phyloP scores from a whole-genome alignment of 1,140 invertebrate genomes.

The Meloidogyne chitwoodi region DNA sequence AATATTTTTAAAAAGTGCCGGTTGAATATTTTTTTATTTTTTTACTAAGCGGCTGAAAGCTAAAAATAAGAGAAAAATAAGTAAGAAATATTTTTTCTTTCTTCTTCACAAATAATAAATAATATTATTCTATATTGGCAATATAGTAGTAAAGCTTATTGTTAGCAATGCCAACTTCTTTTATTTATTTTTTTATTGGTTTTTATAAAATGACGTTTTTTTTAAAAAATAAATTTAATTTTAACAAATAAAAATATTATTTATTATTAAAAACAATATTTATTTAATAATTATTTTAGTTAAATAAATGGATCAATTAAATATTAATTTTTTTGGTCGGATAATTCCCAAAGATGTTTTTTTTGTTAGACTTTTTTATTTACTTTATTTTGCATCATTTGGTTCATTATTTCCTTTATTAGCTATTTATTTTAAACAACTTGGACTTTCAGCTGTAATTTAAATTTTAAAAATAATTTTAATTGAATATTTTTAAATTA shows the following conservation, averaged over 20 bases:
- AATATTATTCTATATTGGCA: too few species aligned
- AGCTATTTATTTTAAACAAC: constrained; percentile 87
- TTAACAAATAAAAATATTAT: too few species aligned
- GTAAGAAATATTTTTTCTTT: too few species aligned
- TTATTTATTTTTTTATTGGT: background rate
- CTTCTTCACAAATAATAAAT: too few species aligned
- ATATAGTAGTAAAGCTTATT: too few species aligned
- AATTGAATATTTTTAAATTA: background rate
- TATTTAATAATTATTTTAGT: too few species aligned
- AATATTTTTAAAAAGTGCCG: background rate
- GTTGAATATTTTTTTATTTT: too few species aligned
- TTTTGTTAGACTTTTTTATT: constrained; percentile 92
- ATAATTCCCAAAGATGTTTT: constrained; percentile 69
- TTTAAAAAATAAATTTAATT: background rate
- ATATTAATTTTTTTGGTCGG: constrained; percentile 44
- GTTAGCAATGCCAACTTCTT: background rate
- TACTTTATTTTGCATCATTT: constrained; percentile 98
- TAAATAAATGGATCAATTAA: constrained; percentile 33
- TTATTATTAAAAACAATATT: too few species aligned
- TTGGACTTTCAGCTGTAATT: constrained; percentile 66
- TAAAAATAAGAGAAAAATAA: background rate
- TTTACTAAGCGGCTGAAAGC: background rate
- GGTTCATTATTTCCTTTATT: constrained; percentile 93
- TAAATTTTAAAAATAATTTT: background rate
- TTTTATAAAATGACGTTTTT: background rate